Conservation (phyloP, 2,113 vertebrate genomes). For the Loxodonta africana region DNA sequence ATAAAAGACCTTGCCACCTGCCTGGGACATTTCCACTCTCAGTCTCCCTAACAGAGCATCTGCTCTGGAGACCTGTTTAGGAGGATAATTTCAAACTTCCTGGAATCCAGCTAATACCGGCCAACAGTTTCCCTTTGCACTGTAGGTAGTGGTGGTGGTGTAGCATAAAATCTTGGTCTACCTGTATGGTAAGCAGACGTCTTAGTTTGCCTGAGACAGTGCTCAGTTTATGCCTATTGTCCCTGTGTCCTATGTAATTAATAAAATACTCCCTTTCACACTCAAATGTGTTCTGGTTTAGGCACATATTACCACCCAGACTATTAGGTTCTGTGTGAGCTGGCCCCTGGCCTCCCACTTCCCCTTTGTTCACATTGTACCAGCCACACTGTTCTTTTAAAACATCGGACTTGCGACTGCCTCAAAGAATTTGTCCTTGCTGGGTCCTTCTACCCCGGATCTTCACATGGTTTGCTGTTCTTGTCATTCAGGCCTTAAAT, state of each 20-base stretch:
- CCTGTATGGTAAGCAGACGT: background rate
- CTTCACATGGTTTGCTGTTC: background rate
- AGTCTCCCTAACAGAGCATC: constrained; percentile 10
- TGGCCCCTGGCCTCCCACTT: background rate
- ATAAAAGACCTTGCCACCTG: background rate
- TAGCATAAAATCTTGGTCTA: constrained; percentile 22
- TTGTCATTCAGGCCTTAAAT: background rate
- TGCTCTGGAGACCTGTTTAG: background rate
- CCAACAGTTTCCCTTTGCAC: background rate
- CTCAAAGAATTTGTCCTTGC: background rate
- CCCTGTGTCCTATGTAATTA: background rate
- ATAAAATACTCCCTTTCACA: background rate
- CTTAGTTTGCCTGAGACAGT: background rate
- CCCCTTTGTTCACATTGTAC: background rate
- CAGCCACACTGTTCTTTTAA: background rate
- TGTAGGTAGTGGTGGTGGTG: background rate
- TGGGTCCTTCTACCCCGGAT: background rate
- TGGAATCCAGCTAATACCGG: background rate
- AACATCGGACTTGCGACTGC: background rate
- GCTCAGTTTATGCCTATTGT: background rate
- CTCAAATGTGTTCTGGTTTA: background rate
- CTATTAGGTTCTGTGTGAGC: background rate
- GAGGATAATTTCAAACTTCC: constrained; percentile 33
- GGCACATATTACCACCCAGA: background rate
- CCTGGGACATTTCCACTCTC: background rate